Percentiles rank a stretch among this genome's conserved stretches.
These are phyloP conservation scores for Castor canadensis DNA, from an alignment of 2,113 vertebrate species.

Conservation along the genomic window DNA sequence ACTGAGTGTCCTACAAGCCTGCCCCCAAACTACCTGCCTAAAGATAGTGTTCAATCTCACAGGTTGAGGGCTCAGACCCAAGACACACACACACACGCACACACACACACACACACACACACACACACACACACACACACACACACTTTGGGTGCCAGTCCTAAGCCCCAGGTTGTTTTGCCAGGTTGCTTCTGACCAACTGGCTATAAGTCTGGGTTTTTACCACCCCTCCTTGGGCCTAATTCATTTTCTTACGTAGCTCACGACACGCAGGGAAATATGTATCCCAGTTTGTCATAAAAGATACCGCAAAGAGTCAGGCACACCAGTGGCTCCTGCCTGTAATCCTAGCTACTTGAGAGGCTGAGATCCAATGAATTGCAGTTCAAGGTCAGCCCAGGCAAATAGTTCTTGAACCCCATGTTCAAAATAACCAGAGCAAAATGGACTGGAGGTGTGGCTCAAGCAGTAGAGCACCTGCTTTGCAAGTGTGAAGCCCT, in stretches of 20 bases:
- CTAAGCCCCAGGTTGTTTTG: neutral
- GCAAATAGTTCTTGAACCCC: too few relatives aligned
- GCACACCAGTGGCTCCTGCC: too few relatives aligned
- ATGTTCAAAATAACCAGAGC: too few relatives aligned
- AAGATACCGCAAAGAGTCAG: neutral
- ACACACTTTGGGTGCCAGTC: too few relatives aligned
- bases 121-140: neutral
- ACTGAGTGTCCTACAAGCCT: neutral
- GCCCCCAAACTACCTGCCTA: neutral
- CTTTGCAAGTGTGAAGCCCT: too few relatives aligned
- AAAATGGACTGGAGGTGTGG: too few relatives aligned
- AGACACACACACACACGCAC: too few relatives aligned
- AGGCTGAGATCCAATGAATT: too few relatives aligned
- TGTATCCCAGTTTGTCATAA: neutral
- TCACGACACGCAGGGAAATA: neutral
- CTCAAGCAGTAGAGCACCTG: too few relatives aligned
- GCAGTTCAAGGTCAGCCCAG: too few relatives aligned
- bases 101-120: neutral
- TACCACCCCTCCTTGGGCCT: neutral
- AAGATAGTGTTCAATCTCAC: neutral
- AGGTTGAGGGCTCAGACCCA: neutral
- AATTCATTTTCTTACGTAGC: neutral
- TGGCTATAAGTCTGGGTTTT: neutral
- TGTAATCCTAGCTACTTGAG: too few relatives aligned
- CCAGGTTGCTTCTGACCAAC: neutral